Evolutionary conservation across 2,113 vertebrate genomes (phyloP).

Genomic region (Scatophagus argus): DNA sequence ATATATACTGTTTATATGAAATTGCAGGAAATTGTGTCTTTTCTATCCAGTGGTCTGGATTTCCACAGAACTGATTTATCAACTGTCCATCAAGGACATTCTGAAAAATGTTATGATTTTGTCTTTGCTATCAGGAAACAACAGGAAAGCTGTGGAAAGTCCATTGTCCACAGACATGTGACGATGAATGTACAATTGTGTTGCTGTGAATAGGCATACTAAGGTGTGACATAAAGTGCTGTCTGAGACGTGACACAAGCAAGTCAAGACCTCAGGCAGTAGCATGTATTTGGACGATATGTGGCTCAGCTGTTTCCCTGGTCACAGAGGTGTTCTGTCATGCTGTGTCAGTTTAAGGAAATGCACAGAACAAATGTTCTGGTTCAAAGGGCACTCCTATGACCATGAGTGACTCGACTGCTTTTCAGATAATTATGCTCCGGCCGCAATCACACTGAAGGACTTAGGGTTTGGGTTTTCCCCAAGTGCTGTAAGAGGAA

Average conservation of each 20-base stretch:
- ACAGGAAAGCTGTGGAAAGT: slow-evolving; percentile 35
- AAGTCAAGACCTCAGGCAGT: background rate
- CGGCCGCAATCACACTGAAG: background rate
- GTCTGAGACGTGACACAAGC: background rate
- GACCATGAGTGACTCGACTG: slow-evolving; percentile 11
- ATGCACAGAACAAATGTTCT: background rate
- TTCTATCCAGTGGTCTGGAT: background rate
- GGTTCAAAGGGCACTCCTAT: slow-evolving; percentile 5
- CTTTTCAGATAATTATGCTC: background rate
- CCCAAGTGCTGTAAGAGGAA: background rate
- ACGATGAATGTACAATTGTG: slow-evolving; percentile 33
- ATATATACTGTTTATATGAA: too few relatives aligned
- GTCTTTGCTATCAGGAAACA: slow-evolving; percentile 25
- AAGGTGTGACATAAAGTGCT: background rate
- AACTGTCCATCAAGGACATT: background rate
- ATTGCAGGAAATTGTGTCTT: too few relatives aligned
- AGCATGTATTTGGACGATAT: background rate
- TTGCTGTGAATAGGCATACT: background rate
- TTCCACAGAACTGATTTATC: background rate
- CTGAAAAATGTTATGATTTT: background rate
- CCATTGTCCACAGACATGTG: slow-evolving; percentile 9
- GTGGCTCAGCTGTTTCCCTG: slow-evolving; percentile 9
- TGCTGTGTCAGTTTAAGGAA: background rate
- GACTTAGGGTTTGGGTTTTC: background rate
- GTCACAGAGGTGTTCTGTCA: slow-evolving; percentile 3